Evolutionary conservation across 2,113 vertebrate species (phyloP), one percentile per base, ranked within the genome.

Genomic region (Notarius quadriscutis): DNA sequence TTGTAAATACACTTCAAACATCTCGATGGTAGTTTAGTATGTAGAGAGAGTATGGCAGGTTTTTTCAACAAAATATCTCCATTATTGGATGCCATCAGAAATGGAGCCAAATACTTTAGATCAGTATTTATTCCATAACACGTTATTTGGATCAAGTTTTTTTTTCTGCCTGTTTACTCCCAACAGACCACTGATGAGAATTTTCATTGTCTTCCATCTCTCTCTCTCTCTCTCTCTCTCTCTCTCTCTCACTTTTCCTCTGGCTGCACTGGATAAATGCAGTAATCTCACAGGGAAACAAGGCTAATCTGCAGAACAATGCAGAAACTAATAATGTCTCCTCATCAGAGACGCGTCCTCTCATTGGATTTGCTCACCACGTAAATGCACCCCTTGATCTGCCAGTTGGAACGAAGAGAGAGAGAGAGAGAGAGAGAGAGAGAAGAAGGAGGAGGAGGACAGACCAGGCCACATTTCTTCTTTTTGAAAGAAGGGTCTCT

Each of bases 301-400:
- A 87, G 78, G 69, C 85, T 87, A 75, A 87, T 87, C 72, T 77
- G 48, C 50, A 30, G 89, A 88, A 89, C 89, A 91, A 91, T 89
- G 90, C 74, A 71, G 82, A 89, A 80, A 86, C 87, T 86, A 87
- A 65, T 87, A 67, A 88, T 83, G 60, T 86, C 87, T 86, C 84
- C 81, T 41, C 84, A 79, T 87, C 77, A 69, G 86, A 79, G 48
- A 60, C 65, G 3, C 9, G 53, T 87, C 75, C 67, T 30, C 82
- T 88, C 84, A 55, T 85, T 91, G 93, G 95, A 95, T 95, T 94
- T 96, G 93, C 84, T 74, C 67, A 71, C 95, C 94, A 94, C 96
- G 96, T 95, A 97, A 97, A 97, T 96, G 94, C 95, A 95, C 94
- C 93, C 95, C 96, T 96, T 97, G 96, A 97, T 97, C 96, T 95